Conservation (phyloP, 2,797 vertebrate species). For the Poecilia gillii region DNA sequence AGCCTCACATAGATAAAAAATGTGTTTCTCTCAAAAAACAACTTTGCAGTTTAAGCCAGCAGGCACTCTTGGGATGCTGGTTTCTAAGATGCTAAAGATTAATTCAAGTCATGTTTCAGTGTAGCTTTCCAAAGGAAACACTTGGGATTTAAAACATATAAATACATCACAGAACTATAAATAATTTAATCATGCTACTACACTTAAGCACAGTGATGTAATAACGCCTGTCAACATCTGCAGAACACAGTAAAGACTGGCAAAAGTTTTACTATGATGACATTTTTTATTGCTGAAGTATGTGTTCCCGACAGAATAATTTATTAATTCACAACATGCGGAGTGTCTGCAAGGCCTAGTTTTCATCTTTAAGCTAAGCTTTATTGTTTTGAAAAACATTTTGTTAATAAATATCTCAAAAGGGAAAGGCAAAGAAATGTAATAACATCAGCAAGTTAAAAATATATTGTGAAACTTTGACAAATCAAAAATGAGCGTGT, state of each 20-base stretch:
- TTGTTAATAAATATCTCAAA: not conserved
- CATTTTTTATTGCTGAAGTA: not conserved
- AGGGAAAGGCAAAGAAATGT: not conserved
- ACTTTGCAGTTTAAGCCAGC: slow-evolving; percentile 23
- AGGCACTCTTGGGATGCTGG: slow-evolving; percentile 44
- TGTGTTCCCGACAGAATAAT: not conserved
- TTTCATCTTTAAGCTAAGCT: not conserved
- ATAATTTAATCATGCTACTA: slow-evolving; percentile 25
- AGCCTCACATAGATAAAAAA: slow-evolving; percentile 19
- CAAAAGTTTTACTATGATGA: not conserved
- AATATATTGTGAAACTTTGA: not conserved
- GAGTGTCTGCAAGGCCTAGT: not conserved
- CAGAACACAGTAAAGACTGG: not conserved
- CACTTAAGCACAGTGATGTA: slow-evolving; percentile 2
- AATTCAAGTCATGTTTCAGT: slow-evolving; percentile 50
- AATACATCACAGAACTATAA: not conserved
- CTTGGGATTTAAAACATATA: slow-evolving; percentile 26
- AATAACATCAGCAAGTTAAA: not conserved
- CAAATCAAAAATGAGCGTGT: not conserved
- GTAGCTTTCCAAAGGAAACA: slow-evolving; percentile 24
- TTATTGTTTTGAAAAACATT: not conserved
- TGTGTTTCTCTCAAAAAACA: slow-evolving; percentile 16
- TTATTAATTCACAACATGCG: not conserved
- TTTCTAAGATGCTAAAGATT: slow-evolving; percentile 39
- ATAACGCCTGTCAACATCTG: not conserved